Evolutionary conservation across 2,888 invertebrate species (phyloP).

Genomic region (Arrhopalites spinosus): DNA sequence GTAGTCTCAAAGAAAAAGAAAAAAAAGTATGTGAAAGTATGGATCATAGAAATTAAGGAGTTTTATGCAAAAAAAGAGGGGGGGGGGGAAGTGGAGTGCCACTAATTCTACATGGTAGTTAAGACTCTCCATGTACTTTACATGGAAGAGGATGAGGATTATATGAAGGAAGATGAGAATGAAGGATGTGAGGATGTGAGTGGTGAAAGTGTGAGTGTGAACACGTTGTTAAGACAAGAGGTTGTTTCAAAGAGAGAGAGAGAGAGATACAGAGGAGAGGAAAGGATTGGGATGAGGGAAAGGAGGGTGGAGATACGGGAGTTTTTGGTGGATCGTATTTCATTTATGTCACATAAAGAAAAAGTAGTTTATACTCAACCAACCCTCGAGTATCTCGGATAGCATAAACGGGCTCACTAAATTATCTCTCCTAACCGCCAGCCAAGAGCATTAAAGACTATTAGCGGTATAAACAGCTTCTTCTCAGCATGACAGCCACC

Average conservation of each 20-base stretch:
- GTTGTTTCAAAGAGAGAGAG: too few relatives aligned
- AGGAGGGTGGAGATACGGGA: not conserved
- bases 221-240: constrained; percentile 7
- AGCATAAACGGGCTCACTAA: constrained; percentile 36
- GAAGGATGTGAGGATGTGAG: not conserved
- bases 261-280: not conserved
- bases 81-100: not conserved
- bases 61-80: too few relatives aligned
- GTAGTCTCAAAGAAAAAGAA: too few relatives aligned
- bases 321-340: constrained; percentile 32
- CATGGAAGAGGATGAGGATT: not conserved
- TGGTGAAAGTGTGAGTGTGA: too few relatives aligned
- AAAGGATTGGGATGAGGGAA: not conserved
- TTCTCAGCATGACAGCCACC: constrained; percentile 25
- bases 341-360: constrained; percentile 44
- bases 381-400: constrained; percentile 20
- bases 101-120: not conserved
- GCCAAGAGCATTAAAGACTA: constrained; percentile 38
- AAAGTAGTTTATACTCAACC: constrained; percentile 33
- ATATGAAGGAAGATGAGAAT: not conserved
- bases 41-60: not conserved
- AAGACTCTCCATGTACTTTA: not conserved
- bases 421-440: constrained; percentile 38
- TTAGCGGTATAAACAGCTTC: constrained; percentile 36
- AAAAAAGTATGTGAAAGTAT: not conserved